Percentiles rank a stretch among this genome's conserved stretches.
Conservation (phyloP, 1,140 invertebrate species). For the Trachymyrmex septentrionalis region DNA sequence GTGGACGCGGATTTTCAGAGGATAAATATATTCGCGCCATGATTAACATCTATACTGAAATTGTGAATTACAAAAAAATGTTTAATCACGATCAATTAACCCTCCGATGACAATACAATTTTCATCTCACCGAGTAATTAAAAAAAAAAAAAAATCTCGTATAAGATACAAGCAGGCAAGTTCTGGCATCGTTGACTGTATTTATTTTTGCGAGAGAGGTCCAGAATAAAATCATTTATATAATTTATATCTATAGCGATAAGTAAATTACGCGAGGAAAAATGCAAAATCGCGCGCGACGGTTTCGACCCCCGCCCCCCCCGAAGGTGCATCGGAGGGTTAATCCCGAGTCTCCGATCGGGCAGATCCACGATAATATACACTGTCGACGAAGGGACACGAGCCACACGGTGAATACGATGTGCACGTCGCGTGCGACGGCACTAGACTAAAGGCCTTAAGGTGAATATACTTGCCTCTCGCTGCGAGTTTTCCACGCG, state of each 20-base stretch:
- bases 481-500: conserved; percentile 78
- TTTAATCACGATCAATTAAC: background rate
- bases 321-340: background rate
- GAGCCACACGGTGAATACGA: conserved; percentile 56
- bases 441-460: conserved; percentile 81
- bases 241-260: background rate
- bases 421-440: conserved; percentile 76
- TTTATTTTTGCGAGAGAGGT: background rate
- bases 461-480: conserved; percentile 78
- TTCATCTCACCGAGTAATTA: background rate
- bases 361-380: background rate
- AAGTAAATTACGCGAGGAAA: background rate
- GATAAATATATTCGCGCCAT: background rate
- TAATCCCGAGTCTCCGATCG: background rate
- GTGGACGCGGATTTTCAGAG: background rate
- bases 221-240: background rate
- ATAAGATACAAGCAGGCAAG: too few species aligned
- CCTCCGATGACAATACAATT: background rate
- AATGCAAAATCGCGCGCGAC: background rate
- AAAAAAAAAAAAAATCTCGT: too few species aligned
- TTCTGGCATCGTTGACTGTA: background rate
- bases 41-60: background rate
- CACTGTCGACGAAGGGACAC: conserved; percentile 21
- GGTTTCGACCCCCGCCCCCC: too few species aligned
- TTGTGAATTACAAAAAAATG: background rate